Conservation (phyloP, 2,888 invertebrate species). For the Drosophila siamana region DNA sequence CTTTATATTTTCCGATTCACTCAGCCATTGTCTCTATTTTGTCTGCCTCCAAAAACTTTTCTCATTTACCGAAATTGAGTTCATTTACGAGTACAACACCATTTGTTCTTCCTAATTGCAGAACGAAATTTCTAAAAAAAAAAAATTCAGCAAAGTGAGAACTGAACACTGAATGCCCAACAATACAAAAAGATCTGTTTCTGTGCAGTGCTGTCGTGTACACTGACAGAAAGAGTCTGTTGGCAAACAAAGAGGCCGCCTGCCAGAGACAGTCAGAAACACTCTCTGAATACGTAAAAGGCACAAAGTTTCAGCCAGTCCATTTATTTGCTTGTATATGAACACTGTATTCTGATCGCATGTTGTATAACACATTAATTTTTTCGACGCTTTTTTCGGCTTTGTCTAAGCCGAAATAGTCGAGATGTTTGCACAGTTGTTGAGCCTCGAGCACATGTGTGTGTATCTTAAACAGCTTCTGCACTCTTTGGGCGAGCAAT, state of each 20-base stretch:
- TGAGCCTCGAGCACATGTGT: constrained; percentile 20
- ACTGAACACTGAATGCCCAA: constrained; percentile 15
- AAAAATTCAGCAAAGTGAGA: constrained; percentile 36
- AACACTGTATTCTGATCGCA: constrained; percentile 9
- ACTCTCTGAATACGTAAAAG: constrained; percentile 17
- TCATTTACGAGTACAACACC: constrained; percentile 21
- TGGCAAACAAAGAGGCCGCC: constrained; percentile 12
- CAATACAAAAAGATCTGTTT: constrained; percentile 13
- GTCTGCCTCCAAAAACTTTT: constrained; percentile 54
- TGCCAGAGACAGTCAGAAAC: constrained; percentile 19
- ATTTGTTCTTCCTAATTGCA: constrained; percentile 56
- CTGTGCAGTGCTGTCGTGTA: constrained; percentile 4
- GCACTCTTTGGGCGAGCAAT: not conserved
- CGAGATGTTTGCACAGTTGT: constrained; percentile 71
- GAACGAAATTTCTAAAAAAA: constrained; percentile 57
- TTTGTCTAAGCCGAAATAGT: constrained; percentile 58
- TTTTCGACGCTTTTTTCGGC: constrained; percentile 40
- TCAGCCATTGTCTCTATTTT: constrained; percentile 12
- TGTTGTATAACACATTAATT: constrained; percentile 45
- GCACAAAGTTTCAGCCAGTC: not conserved
- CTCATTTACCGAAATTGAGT: constrained; percentile 52
- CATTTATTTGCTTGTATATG: constrained; percentile 33
- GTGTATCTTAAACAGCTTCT: constrained; percentile 9
- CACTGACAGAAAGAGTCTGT: constrained; percentile 26
- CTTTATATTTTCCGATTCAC: constrained; percentile 2